Evolutionary conservation across 2,888 invertebrate genomes (phyloP).

Genomic region (Sarcophaga rosellei): DNA sequence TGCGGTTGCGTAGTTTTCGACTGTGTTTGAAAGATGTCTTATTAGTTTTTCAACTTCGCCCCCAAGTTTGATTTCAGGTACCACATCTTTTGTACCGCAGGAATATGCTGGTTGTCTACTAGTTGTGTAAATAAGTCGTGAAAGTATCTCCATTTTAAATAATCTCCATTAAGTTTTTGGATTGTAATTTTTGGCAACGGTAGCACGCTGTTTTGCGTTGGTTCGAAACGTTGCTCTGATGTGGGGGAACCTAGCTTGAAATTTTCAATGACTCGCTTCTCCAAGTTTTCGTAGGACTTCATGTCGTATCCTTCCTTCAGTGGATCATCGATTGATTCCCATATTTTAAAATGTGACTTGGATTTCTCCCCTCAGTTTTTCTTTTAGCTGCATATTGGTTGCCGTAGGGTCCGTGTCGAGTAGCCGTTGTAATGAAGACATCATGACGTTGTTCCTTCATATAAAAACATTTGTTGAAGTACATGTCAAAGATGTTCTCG

Average conservation of each 20-base stretch:
- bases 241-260: no score
- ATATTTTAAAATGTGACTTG: neutral
- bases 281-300: no score
- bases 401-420: neutral
- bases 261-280: no score
- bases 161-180: neutral
- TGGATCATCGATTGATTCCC: no score
- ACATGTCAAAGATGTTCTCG: no score
- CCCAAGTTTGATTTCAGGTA: slow-evolving; percentile 21
- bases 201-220: neutral
- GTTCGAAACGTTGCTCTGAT: neutral
- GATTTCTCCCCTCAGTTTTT: neutral
- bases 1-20: slow-evolving; percentile 15
- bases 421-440: slow-evolving; percentile 10
- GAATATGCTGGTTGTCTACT: neutral
- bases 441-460: neutral
- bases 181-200: slow-evolving; percentile 1
- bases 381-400: neutral
- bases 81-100: slow-evolving; percentile 22
- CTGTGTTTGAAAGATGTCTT: slow-evolving; percentile 16
- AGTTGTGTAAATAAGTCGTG: no score
- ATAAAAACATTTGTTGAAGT: neutral
- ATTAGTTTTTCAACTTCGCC: slow-evolving; percentile 35
- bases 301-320: no score
- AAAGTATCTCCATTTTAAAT: no score